These are phyloP conservation scores for Drosophila melanica DNA, from an alignment of 1,140 invertebrate species.

Conservation along the genomic window DNA sequence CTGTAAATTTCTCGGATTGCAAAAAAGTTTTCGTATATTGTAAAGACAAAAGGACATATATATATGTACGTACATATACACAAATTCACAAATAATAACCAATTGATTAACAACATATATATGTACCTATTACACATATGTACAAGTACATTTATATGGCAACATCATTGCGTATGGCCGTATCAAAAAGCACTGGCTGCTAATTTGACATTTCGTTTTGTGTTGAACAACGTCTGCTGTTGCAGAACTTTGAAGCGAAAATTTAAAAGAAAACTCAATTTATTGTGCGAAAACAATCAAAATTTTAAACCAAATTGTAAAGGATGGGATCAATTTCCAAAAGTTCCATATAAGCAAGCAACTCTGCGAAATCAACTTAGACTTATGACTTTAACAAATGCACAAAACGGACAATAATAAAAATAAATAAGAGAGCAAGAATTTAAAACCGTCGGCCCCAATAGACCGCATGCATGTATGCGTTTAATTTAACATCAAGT, in stretches of 20 bases:
- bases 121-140: constrained; percentile 43
- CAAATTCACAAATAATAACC: constrained; percentile 4
- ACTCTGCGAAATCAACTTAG: not conserved
- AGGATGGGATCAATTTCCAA: not conserved
- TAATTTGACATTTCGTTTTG: constrained; percentile 62
- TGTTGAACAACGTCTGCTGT: constrained; percentile 41
- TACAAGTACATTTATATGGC: constrained; percentile 65
- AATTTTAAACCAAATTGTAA: constrained; percentile 20
- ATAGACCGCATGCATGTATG: constrained; percentile 20
- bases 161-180: constrained; percentile 68
- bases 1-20: constrained; percentile 20
- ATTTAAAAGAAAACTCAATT: constrained; percentile 31
- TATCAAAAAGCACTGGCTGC: constrained; percentile 56
- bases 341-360: constrained; percentile 3
- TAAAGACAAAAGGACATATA: constrained; percentile 7
- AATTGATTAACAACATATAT: constrained; percentile 17
- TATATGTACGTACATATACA: constrained; percentile 18
- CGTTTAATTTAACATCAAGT: constrained; percentile 27
- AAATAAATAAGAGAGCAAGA: constrained; percentile 23
- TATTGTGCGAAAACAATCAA: constrained; percentile 25
- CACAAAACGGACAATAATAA: constrained; percentile 20
- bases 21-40: constrained; percentile 12
- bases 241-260: constrained; percentile 35
- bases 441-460: constrained; percentile 15
- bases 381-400: constrained; percentile 4